Evolutionary conservation across 2,888 invertebrate genomes (phyloP).

Genomic region (Aethes cnicana): DNA sequence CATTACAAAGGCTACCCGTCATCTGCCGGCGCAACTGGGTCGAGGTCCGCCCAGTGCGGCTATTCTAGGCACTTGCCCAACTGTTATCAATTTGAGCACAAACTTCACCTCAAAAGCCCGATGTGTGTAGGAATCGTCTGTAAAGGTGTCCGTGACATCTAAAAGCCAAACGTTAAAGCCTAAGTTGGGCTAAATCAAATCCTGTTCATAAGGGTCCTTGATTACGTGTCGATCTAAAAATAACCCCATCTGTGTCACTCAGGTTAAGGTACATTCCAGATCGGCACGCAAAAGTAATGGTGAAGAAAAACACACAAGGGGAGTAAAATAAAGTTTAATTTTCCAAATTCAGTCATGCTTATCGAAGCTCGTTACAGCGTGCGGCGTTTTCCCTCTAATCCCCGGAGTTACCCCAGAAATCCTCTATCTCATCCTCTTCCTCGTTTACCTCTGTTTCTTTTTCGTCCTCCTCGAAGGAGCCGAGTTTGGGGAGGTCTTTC

Average conservation of each 20-base stretch:
- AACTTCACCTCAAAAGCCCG: conserved; percentile 26
- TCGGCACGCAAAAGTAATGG: conserved; percentile 39
- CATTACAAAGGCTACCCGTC: conserved; percentile 26
- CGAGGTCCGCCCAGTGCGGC: conserved; percentile 54
- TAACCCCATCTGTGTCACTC: background rate
- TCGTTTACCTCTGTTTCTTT: conserved; percentile 66
- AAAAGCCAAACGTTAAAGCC: conserved; percentile 31
- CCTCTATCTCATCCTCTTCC: conserved; percentile 60
- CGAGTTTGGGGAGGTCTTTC: conserved; percentile 61
- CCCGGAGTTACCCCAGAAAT: conserved; percentile 74
- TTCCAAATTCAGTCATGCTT: conserved; percentile 74
- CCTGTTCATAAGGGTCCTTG: conserved; percentile 28
- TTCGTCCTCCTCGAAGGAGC: conserved; percentile 71
- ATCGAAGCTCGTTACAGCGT: conserved; percentile 60
- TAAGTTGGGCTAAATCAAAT: conserved; percentile 20
- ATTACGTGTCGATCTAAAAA: conserved; percentile 11
- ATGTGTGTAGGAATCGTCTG: conserved; percentile 10
- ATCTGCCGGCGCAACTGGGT: conserved; percentile 54
- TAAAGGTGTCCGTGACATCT: conserved; percentile 3
- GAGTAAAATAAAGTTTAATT: conserved; percentile 46
- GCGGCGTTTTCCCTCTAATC: conserved; percentile 65
- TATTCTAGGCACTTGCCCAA: conserved; percentile 73
- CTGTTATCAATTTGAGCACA: conserved; percentile 43
- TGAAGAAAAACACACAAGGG: conserved; percentile 64
- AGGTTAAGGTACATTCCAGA: background rate